A percentile compares a stretch with the other conserved stretches of the same genome.
Conservation (phyloP, 1,140 invertebrate species). For the Drosophila nebulosa region DNA sequence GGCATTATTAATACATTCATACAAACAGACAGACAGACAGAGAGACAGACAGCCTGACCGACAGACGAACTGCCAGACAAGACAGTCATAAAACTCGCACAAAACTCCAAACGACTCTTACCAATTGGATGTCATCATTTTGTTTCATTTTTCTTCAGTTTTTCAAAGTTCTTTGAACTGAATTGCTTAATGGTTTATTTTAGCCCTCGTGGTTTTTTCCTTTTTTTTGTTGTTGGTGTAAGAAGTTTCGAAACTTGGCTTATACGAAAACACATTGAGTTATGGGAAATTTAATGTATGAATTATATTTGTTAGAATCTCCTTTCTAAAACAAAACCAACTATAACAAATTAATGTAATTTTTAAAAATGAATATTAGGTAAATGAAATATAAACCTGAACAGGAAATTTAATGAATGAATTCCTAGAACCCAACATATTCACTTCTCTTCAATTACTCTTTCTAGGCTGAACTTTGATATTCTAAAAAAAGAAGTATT, state of each 20-base stretch:
- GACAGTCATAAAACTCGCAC: neutral
- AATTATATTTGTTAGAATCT: too few species aligned
- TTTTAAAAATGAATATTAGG: too few species aligned
- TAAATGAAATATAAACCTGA: too few species aligned
- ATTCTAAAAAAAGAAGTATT: too few species aligned
- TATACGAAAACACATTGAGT: neutral
- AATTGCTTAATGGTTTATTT: conserved; percentile 29
- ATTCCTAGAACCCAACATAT: too few species aligned
- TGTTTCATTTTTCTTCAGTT: conserved; percentile 13
- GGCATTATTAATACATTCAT: conserved; percentile 18
- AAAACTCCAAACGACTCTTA: neutral
- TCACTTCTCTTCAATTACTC: too few species aligned
- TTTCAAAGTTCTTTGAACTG: conserved; percentile 40
- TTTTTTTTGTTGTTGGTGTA: too few species aligned
- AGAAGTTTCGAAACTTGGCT: neutral
- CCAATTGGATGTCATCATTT: conserved; percentile 28
- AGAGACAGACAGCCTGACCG: too few species aligned
- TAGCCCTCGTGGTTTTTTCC: neutral
- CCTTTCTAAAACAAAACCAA: too few species aligned
- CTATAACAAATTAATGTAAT: too few species aligned
- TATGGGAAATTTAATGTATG: neutral
- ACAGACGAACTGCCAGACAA: neutral
- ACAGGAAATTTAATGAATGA: too few species aligned
- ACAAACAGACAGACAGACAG: neutral
- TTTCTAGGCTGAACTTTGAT: too few species aligned